phyloP scores from a whole-genome alignment of 2,888 invertebrate genomes.

The Micoletzkya japonica region DNA sequence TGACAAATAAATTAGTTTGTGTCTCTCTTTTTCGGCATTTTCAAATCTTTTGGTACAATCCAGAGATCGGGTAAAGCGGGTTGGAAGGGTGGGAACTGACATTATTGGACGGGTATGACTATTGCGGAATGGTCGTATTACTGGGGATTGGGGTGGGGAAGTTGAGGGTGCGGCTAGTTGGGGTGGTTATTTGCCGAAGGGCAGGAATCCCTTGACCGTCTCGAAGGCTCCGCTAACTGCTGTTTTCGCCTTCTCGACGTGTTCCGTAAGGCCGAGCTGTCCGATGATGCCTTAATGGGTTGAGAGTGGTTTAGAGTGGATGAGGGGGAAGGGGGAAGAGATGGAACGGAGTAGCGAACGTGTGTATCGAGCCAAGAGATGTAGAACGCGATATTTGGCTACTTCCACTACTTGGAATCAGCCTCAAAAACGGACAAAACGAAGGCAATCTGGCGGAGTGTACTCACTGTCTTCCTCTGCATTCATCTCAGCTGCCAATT shows the following conservation, averaged over 20 bases:
- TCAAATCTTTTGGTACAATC: no score
- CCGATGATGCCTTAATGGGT: constrained; percentile 51
- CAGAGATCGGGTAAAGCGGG: no score
- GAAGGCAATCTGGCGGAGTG: not conserved
- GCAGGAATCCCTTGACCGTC: constrained; percentile 61
- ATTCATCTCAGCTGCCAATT: constrained; percentile 93
- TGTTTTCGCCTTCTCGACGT: constrained; percentile 64
- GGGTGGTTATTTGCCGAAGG: constrained; percentile 49
- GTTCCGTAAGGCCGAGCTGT: constrained; percentile 62
- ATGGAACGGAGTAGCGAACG: no score
- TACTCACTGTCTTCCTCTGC: constrained; percentile 71
- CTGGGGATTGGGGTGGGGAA: not conserved
- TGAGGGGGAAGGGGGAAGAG: not conserved
- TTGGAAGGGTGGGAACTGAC: not conserved
- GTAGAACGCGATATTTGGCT: no score
- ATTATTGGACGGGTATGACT: not conserved
- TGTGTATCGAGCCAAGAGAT: no score
- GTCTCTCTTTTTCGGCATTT: no score
- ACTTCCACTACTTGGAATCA: no score
- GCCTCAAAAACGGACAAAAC: not conserved
- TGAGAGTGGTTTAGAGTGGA: not conserved
- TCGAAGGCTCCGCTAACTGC: constrained; percentile 61
- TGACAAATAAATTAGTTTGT: no score
- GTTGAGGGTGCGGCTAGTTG: no score
- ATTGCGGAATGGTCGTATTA: not conserved